A percentile compares a stretch with the other conserved stretches of the same genome.
phyloP scores from a whole-genome alignment of 1,140 invertebrate species.

The Procambarus virginalis region DNA sequence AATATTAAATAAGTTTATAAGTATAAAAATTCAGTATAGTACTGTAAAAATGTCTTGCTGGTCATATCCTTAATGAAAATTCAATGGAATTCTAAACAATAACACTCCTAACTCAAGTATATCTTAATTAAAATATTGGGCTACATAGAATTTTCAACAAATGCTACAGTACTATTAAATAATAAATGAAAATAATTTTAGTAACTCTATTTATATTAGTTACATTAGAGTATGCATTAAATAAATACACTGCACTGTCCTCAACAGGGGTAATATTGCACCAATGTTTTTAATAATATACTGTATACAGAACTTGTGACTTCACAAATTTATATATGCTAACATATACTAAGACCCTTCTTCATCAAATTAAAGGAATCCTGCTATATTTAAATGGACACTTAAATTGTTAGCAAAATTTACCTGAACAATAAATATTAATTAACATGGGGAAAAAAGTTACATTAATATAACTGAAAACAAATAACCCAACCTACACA shows the following conservation, averaged over 20 bases:
- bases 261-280: neutral
- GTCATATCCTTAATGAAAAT: neutral
- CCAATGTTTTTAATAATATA: neutral
- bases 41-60: neutral
- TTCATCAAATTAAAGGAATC: neutral
- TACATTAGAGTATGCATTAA: neutral
- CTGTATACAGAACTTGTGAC: neutral
- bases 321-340: neutral
- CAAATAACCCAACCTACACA: too few species aligned
- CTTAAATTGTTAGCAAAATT: too few species aligned
- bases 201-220: neutral
- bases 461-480: too few species aligned
- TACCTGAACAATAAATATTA: too few species aligned
- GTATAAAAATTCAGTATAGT: too few species aligned
- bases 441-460: too few species aligned
- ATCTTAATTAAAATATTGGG: too few species aligned
- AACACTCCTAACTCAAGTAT: too few species aligned
- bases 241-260: neutral
- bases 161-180: neutral
- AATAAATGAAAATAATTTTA: neutral
- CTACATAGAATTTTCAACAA: too few species aligned
- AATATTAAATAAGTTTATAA: too few species aligned
- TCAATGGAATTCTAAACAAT: too few species aligned
- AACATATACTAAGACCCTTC: neutral
- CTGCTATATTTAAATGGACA: too few species aligned